Base-by-base conservation (phyloP, 2,888 invertebrate genomes). In the Ophonus ardosiacus region DNA sequence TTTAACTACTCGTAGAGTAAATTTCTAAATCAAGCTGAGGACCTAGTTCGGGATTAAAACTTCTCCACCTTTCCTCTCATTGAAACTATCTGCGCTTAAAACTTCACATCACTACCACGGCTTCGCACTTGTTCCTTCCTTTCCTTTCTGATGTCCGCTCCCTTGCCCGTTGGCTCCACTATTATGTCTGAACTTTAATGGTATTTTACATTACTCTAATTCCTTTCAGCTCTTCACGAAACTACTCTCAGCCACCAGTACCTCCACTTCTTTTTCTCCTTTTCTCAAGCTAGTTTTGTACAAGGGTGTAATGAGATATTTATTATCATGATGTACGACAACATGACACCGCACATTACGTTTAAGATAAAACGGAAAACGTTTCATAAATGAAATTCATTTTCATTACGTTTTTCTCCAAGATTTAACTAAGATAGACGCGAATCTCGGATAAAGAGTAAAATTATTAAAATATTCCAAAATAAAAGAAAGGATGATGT, bases 121-220 rank as follows among this genome's bases (percentile, higher is more conserved):
- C 24, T 18, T 63, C 18, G 63, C 63, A 18, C 18, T 21, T 10
- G 63, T 8, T 10, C 5, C 31, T 31, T 31, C 31, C 5, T 31
- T 31, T 31, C 31, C 31, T 31, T 31, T 31, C 38, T 0, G 38
- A 13, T 38, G 68, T 59, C 38, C 38, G 13, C 7, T 24, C 71
- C 10, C 18, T 61, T 40, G 31, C 15, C 59, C 61, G 61, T 31
- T 80, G 40, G 31, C 80, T 40, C 80, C 59, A 8, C 18, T 59
- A 17, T 61, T 80, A 80, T 59, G 80, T 80, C 61, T 61, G 71
- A 80, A 80, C 80, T 80, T 80, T 80, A 80, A 61, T 61, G 61
- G 40, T 80, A 80, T 80, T 80, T 59, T 80, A 80, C 80, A 78
- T 78, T 78, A 78, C 56, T 78, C 57, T 78, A 78, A 78, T 78